These are phyloP conservation scores for Clistopyga incitator DNA, from an alignment of 2,888 invertebrate species.

Conservation along the genomic window DNA sequence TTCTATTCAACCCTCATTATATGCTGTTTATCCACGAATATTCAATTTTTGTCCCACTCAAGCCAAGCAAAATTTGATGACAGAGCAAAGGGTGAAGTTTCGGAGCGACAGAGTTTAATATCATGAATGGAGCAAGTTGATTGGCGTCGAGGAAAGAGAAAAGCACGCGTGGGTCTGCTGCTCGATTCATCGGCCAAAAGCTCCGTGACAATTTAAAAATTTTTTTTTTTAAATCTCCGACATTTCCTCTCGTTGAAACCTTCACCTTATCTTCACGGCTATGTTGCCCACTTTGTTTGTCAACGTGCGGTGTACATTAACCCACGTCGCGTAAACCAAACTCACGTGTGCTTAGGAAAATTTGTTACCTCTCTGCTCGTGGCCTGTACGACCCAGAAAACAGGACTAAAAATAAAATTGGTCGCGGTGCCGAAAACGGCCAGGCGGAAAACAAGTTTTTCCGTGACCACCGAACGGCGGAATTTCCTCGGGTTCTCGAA, in stretches of 20 bases:
- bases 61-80: neutral
- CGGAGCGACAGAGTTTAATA: slow-evolving; percentile 6
- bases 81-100: neutral
- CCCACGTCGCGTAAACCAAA: slow-evolving; percentile 11
- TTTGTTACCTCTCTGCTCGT: slow-evolving; percentile 27
- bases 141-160: slow-evolving; percentile 13
- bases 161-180: neutral
- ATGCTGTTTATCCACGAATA: neutral
- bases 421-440: slow-evolving; percentile 47
- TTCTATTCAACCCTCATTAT: neutral
- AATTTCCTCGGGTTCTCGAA: neutral
- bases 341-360: neutral
- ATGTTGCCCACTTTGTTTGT: slow-evolving; percentile 47
- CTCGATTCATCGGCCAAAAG: slow-evolving; percentile 12
- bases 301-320: slow-evolving; percentile 51
- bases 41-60: neutral
- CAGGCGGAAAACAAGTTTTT: slow-evolving; percentile 17
- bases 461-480: slow-evolving; percentile 9
- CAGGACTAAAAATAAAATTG: slow-evolving; percentile 70
- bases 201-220: neutral
- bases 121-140: slow-evolving; percentile 32
- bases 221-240: slow-evolving; percentile 27
- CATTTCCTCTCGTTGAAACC: slow-evolving; percentile 40
- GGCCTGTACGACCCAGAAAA: slow-evolving; percentile 70
- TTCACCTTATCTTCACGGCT: slow-evolving; percentile 54